phyloP scores from a whole-genome alignment of 2,113 vertebrate genomes.

The Saimiri boliviensis region DNA sequence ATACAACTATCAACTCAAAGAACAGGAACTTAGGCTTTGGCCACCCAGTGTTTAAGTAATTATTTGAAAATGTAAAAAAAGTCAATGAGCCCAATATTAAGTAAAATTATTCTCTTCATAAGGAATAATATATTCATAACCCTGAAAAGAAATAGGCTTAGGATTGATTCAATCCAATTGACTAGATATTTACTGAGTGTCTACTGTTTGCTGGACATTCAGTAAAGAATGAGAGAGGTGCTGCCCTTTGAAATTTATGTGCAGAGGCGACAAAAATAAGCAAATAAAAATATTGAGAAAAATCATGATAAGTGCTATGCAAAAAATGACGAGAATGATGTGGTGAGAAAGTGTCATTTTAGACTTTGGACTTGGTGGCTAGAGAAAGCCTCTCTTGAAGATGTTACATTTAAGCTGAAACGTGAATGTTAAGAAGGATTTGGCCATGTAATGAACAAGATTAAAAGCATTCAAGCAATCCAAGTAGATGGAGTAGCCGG shows the following conservation, averaged over 20 bases:
- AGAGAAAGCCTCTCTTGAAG: not conserved
- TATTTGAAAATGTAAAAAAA: conserved; percentile 23
- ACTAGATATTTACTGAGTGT: not conserved
- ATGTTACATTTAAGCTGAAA: not conserved
- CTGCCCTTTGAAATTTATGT: not conserved
- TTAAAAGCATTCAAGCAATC: not conserved
- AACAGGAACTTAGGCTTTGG: not conserved
- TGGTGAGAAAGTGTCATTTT: not conserved
- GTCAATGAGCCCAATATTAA: not conserved
- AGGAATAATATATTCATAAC: not conserved
- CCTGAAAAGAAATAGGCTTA: not conserved
- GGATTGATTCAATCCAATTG: not conserved
- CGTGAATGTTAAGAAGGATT: not conserved
- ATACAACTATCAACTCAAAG: not conserved
- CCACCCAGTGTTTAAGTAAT: not conserved
- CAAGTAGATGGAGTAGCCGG: not conserved
- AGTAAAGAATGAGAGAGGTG: not conserved
- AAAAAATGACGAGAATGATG: not conserved
- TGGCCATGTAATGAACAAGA: not conserved
- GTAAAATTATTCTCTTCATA: not conserved
- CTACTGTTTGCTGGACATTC: not conserved
- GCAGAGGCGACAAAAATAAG: not conserved
- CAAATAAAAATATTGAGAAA: not conserved
- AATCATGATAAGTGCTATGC: not conserved
- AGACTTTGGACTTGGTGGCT: not conserved